phyloP scores from a whole-genome alignment of 2,113 vertebrate species.

The Nycticebus coucang region DNA sequence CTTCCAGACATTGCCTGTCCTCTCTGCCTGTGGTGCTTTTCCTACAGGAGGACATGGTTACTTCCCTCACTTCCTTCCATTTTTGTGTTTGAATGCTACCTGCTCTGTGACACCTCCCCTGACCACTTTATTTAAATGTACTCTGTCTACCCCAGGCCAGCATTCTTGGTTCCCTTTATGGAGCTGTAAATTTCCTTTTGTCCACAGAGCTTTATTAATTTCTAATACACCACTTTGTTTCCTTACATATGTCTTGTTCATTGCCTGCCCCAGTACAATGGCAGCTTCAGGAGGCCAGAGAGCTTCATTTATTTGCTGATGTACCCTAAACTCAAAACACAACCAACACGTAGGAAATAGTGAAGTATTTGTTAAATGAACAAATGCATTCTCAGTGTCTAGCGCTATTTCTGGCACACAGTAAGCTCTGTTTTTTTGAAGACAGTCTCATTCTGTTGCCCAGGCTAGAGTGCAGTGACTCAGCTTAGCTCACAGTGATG shows the following conservation, averaged over 20 bases:
- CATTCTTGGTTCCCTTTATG: not conserved
- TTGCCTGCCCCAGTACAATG: not conserved
- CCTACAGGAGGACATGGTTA: rapidly evolving
- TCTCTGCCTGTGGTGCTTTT: not conserved
- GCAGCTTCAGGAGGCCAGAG: not conserved
- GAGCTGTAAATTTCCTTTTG: not conserved
- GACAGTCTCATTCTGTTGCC: too few species aligned
- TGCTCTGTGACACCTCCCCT: not conserved
- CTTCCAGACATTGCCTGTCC: not conserved
- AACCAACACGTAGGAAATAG: not conserved
- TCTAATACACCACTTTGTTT: not conserved
- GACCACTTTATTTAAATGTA: not conserved
- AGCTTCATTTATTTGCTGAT: not conserved
- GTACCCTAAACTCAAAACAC: not conserved
- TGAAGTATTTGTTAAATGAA: not conserved
- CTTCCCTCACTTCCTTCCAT: not conserved
- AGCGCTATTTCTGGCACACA: not conserved
- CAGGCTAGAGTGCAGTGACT: too few species aligned
- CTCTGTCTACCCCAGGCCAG: not conserved
- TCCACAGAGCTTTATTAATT: not conserved
- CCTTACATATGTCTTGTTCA: not conserved
- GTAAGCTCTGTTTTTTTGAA: too few species aligned
- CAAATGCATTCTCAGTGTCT: rapidly evolving
- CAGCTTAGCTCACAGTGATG: too few species aligned
- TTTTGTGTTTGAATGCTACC: not conserved